phyloP scores from a whole-genome alignment of 1,140 invertebrate genomes.

The Drepana arcuata region DNA sequence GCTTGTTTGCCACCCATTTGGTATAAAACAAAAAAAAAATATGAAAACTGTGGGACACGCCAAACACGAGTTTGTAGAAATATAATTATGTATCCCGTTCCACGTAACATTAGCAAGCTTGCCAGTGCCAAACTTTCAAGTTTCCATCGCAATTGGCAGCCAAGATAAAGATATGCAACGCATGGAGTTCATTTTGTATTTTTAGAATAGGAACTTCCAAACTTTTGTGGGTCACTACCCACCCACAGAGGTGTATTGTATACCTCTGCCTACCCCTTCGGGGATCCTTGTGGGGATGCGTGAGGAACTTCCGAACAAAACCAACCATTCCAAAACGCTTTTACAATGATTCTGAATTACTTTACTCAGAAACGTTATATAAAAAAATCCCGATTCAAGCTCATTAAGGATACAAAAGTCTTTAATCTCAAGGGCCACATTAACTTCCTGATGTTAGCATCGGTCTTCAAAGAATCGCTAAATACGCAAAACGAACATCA shows the following conservation, averaged over 20 bases:
- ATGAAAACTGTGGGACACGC: too few species aligned
- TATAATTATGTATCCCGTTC: too few species aligned
- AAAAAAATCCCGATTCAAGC: not conserved
- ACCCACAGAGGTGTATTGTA: not conserved
- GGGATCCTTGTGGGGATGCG: not conserved
- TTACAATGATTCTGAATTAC: not conserved
- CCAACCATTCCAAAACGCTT: too few species aligned
- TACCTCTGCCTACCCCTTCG: too few species aligned
- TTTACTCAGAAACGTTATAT: not conserved
- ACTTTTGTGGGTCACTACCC: not conserved
- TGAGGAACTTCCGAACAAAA: not conserved
- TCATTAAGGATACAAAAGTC: constrained; percentile 2
- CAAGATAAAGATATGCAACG: constrained; percentile 6
- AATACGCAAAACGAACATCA: constrained; percentile 2
- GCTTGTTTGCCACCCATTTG: too few species aligned
- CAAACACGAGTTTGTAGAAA: too few species aligned
- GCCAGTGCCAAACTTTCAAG: constrained; percentile 16
- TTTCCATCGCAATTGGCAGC: too few species aligned
- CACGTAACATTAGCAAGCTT: too few species aligned
- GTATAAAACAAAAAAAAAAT: too few species aligned
- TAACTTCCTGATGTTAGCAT: too few species aligned
- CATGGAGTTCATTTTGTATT: constrained; percentile 3
- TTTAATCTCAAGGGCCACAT: too few species aligned
- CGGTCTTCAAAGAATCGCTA: constrained; percentile 1
- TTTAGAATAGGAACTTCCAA: not conserved